Percentiles rank a stretch among this genome's conserved stretches.
Evolutionary conservation across 1,140 invertebrate genomes (phyloP).

Genomic region (Hylaeus anthracinus): DNA sequence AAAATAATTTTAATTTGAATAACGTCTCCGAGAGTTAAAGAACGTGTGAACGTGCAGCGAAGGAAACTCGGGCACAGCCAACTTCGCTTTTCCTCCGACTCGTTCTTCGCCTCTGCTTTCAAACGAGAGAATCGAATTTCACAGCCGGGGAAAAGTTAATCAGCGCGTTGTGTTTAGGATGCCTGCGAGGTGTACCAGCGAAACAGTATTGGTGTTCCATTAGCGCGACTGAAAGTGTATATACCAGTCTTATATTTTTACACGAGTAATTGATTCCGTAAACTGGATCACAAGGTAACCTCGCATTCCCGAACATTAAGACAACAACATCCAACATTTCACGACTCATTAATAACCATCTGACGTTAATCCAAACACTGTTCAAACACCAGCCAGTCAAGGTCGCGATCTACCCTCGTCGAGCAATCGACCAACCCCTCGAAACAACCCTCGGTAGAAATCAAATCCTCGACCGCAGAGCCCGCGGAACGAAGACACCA

Average conservation of each 20-base stretch:
- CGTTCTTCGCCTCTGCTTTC: neutral
- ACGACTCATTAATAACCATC: too few species aligned
- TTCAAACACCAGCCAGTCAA: neutral
- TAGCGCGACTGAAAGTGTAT: neutral
- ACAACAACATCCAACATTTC: too few species aligned
- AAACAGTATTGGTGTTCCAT: conserved; percentile 11
- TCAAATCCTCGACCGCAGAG: neutral
- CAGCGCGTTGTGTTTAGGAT: neutral
- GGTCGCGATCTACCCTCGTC: neutral
- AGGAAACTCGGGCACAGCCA: neutral
- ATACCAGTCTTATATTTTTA: too few species aligned
- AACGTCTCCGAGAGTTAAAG: neutral
- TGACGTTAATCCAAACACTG: neutral
- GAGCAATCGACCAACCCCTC: neutral
- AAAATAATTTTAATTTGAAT: too few species aligned
- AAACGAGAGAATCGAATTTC: conserved; percentile 26
- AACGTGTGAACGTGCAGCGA: neutral
- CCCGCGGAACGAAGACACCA: neutral
- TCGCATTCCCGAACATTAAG: too few species aligned
- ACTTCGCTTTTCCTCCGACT: neutral
- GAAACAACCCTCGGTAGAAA: neutral
- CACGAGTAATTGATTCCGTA: too few species aligned
- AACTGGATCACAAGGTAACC: too few species aligned
- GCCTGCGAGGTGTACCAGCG: neutral
- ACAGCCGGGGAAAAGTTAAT: conserved; percentile 13